Evolutionary conservation across 2,797 vertebrate species (phyloP).

Genomic region (Xiphorhynchus erythropygius): DNA sequence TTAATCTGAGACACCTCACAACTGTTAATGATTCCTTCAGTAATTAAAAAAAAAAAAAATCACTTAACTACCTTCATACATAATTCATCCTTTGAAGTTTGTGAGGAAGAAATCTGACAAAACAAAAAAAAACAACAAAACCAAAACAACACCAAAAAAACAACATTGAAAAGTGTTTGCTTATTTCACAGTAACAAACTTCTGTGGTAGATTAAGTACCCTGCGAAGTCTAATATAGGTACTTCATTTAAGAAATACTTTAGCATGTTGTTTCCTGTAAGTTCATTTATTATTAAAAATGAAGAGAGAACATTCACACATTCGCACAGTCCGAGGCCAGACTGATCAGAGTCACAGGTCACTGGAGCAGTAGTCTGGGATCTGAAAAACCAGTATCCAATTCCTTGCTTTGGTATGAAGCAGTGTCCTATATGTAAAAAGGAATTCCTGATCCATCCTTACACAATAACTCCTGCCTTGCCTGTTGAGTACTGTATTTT

Average conservation of each 20-base stretch:
- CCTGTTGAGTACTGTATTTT: not conserved
- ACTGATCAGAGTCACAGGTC: constrained; percentile 1
- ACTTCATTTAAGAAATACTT: constrained; percentile 17
- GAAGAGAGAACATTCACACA: not conserved
- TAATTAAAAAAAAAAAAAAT: not conserved
- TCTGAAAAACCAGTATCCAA: not conserved
- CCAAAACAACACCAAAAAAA: too few species aligned
- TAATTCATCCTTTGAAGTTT: not conserved
- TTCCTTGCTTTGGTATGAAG: not conserved
- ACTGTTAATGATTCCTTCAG: not conserved
- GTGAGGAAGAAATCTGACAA: not conserved
- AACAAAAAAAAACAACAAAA: not conserved
- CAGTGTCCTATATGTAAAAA: not conserved
- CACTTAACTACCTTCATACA: not conserved
- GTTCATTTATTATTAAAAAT: constrained; percentile 22
- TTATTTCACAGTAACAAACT: not conserved
- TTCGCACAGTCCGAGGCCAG: not conserved
- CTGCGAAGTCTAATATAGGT: not conserved
- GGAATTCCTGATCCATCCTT: constrained; percentile 1
- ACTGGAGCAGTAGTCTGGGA: not conserved
- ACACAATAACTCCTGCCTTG: not conserved
- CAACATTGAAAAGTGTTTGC: not conserved
- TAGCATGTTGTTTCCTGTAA: not conserved
- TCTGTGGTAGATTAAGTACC: not conserved
- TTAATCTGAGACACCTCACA: not conserved